Percentiles rank a stretch among this genome's conserved stretches.
Conservation (phyloP, 2,888 invertebrate species). For the Zele albiditarsus region DNA sequence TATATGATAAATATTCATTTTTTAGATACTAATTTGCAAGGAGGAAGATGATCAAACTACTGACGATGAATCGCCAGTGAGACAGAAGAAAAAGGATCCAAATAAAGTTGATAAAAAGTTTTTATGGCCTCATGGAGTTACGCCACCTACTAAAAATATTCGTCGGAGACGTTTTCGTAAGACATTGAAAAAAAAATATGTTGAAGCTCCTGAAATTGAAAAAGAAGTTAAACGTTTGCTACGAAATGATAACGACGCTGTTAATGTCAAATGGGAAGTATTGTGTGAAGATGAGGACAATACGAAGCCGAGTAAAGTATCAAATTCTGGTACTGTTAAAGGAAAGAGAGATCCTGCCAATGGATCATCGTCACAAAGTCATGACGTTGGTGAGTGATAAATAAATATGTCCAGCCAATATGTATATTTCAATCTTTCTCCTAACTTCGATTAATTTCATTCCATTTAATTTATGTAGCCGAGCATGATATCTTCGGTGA, state of each 20-base stretch:
- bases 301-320: conserved; percentile 69
- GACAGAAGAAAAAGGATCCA: conserved; percentile 89
- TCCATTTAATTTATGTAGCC: conserved; percentile 69
- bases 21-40: conserved; percentile 86
- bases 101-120: conserved; percentile 92
- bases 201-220: conserved; percentile 97
- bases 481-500: conserved; percentile 95
- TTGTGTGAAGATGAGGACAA: conserved; percentile 90
- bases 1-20: conserved; percentile 30
- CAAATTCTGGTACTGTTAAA: conserved; percentile 69
- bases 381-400: conserved; percentile 71
- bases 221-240: conserved; percentile 96
- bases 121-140: conserved; percentile 95
- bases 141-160: conserved; percentile 96
- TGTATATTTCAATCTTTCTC: not conserved
- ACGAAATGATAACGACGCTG: conserved; percentile 93
- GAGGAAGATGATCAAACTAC: conserved; percentile 87
- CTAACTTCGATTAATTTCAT: not conserved
- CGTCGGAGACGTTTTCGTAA: conserved; percentile 93
- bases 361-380: conserved; percentile 70
- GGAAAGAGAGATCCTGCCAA: conserved; percentile 66
- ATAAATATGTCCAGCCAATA: not conserved
- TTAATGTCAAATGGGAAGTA: conserved; percentile 90
- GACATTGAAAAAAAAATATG: conserved; percentile 96
- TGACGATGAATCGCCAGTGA: conserved; percentile 86